phyloP scores from a whole-genome alignment of 2,888 invertebrate genomes.

The Bombyx huttoni region DNA sequence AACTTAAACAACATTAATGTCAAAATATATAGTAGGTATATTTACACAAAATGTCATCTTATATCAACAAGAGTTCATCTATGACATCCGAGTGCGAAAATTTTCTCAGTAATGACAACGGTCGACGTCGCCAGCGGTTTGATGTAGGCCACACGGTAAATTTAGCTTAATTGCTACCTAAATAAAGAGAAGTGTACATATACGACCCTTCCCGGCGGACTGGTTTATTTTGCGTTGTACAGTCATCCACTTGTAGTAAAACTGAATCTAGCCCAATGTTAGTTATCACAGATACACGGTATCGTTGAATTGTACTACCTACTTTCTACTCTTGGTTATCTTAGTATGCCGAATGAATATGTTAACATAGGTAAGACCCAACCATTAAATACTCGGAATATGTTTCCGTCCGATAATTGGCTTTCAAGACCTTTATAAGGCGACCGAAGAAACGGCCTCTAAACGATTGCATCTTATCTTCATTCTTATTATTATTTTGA shows the following conservation, averaged over 20 bases:
- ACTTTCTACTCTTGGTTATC: no score
- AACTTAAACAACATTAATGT: neutral
- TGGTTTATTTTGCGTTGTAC: conserved; percentile 13
- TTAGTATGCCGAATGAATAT: no score
- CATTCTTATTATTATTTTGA: no score
- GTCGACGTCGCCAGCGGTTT: conserved; percentile 9
- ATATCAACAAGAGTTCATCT: neutral
- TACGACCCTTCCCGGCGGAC: conserved; percentile 9
- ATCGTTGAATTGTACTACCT: no score
- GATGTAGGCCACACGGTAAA: conserved; percentile 30
- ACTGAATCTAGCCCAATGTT: neutral
- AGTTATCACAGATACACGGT: no score
- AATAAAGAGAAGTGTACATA: conserved; percentile 16
- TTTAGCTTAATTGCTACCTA: conserved; percentile 31
- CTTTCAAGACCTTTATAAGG: no score
- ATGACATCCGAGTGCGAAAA: conserved; percentile 11
- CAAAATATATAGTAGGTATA: neutral
- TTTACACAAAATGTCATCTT: neutral
- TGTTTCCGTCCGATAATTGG: no score
- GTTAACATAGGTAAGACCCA: no score
- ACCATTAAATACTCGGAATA: no score
- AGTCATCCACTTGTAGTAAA: conserved; percentile 4
- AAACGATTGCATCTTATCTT: no score
- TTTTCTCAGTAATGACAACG: conserved; percentile 13
- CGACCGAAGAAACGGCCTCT: no score